Evolutionary conservation across 2,797 vertebrate genomes (phyloP).

Genomic region (Arctocebus calabarensis): DNA sequence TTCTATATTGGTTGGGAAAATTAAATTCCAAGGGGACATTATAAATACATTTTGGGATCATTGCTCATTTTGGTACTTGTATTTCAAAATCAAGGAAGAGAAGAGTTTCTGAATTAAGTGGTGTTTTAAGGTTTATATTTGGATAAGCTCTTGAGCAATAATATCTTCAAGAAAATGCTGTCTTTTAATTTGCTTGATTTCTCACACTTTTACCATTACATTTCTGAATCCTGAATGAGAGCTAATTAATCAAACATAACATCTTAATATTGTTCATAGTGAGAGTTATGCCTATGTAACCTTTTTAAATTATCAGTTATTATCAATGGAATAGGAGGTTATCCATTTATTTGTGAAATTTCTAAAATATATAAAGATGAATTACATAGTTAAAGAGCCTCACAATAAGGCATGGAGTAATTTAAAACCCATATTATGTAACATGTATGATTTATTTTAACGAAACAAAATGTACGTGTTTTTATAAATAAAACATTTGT

Average conservation of each 20-base stretch:
- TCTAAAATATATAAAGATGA: conserved; percentile 30
- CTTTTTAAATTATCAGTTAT: conserved; percentile 41
- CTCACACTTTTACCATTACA: not conserved
- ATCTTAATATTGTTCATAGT: conserved; percentile 10
- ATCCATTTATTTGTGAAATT: not conserved
- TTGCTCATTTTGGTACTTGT: conserved; percentile 62
- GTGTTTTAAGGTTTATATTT: conserved; percentile 60
- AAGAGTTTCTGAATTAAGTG: conserved; percentile 56
- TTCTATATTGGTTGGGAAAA: conserved; percentile 59
- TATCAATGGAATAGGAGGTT: not conserved
- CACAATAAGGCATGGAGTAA: not conserved
- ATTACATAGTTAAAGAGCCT: not conserved
- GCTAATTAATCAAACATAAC: not conserved
- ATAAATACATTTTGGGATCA: not conserved
- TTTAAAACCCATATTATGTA: not conserved
- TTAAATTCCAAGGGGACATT: conserved; percentile 29
- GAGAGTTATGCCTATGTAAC: not conserved
- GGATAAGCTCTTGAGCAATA: not conserved
- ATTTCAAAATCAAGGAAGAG: conserved; percentile 65
- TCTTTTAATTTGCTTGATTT: conserved; percentile 73
- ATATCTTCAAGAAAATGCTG: conserved; percentile 52
- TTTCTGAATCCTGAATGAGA: conserved; percentile 27
- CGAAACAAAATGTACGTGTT: not conserved
- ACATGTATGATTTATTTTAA: not conserved
- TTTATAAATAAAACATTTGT: conserved; percentile 38